A percentile compares a stretch with the other conserved stretches of the same genome.
Conservation (phyloP, 2,113 vertebrate species). For the Apodemus sylvaticus region DNA sequence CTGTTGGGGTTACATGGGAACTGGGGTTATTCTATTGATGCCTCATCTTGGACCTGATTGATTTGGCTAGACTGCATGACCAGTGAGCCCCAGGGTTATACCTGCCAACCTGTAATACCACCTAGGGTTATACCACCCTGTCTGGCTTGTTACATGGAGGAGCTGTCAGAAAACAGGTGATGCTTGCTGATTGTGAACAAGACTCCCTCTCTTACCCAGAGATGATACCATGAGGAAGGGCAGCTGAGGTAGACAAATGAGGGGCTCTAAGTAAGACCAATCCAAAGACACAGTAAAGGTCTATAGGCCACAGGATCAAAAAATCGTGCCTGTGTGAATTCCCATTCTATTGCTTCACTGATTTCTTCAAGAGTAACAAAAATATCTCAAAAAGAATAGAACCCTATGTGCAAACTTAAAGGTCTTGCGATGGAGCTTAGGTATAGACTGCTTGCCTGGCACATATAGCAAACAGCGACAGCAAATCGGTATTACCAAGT, state of each 20-base stretch:
- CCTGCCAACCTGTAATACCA: no score
- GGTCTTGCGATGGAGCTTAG: background rate
- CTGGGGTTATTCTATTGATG: no score
- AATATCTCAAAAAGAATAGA: background rate
- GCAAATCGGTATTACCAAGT: background rate
- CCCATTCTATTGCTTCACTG: background rate
- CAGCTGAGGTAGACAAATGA: accelerated
- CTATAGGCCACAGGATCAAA: accelerated
- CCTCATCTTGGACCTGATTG: no score
- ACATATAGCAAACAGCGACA: background rate
- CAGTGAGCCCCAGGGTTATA: no score
- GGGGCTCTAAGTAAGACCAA: background rate
- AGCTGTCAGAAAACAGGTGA: background rate
- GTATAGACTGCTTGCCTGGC: background rate
- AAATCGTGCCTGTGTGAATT: background rate
- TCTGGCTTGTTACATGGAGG: no score
- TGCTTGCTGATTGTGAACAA: no score
- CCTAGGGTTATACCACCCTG: no score
- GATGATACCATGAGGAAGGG: no score
- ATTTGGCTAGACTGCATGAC: no score
- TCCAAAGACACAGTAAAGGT: background rate
- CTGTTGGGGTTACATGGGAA: background rate
- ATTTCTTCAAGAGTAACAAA: background rate
- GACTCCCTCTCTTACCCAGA: accelerated
- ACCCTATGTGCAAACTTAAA: background rate